A percentile compares a stretch with the other conserved stretches of the same genome.
These are phyloP conservation scores for Channa argus DNA, from an alignment of 2,113 vertebrate species.

Conservation along the genomic window DNA sequence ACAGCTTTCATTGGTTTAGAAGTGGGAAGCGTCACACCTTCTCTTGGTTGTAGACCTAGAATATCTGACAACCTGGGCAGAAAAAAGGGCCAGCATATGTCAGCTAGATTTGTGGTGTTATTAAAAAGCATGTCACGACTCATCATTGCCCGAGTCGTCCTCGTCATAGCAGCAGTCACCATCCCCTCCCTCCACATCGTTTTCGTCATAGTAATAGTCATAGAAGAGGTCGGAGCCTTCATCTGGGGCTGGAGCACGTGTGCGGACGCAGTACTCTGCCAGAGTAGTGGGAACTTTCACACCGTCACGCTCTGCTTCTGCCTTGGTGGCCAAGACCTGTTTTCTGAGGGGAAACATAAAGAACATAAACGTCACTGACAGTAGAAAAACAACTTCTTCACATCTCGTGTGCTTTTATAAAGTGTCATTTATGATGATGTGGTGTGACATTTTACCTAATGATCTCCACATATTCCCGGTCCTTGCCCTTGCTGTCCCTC, in stretches of 20 bases:
- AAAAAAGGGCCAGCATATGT: slow-evolving; percentile 44
- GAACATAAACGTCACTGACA: background rate
- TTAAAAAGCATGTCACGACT: slow-evolving; percentile 87
- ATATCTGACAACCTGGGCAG: slow-evolving; percentile 61
- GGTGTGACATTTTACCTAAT: slow-evolving; percentile 72
- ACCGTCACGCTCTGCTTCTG: slow-evolving; percentile 92
- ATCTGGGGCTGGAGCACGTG: slow-evolving; percentile 88
- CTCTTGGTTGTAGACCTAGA: slow-evolving; percentile 61
- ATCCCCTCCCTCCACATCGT: slow-evolving; percentile 86
- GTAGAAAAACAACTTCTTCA: no score
- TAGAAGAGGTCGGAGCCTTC: slow-evolving; percentile 96
- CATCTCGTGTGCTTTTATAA: no score
- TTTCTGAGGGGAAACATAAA: slow-evolving; percentile 82
- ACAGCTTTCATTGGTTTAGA: slow-evolving; percentile 66
- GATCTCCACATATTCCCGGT: slow-evolving; percentile 84
- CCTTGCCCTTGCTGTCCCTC: slow-evolving; percentile 86
- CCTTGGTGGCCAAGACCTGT: slow-evolving; percentile 94
- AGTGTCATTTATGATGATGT: no score
- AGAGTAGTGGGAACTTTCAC: slow-evolving; percentile 97
- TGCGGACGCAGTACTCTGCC: slow-evolving; percentile 96
- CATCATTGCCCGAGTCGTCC: slow-evolving; percentile 94
- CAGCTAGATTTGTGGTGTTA: slow-evolving; percentile 30
- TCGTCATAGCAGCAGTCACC: slow-evolving; percentile 92
- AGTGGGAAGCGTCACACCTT: slow-evolving; percentile 67
- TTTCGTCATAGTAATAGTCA: slow-evolving; percentile 95